Evolutionary conservation across 2,888 invertebrate genomes (phyloP).

Genomic region (Anthophora plumipes): DNA sequence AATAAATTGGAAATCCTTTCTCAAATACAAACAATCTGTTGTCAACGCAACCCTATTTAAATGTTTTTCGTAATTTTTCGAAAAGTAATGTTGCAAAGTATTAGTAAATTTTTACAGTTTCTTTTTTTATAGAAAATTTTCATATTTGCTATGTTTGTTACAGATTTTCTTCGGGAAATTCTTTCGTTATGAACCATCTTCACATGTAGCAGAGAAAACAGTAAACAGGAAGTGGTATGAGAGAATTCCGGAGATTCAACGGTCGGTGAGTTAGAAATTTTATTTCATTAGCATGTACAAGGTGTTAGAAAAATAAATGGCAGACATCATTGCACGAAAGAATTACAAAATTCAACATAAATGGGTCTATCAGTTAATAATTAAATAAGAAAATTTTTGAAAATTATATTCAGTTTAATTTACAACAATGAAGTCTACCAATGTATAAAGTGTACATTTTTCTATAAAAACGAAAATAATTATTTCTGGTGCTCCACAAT

Average conservation of each 20-base stretch:
- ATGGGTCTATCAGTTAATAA: too few species aligned
- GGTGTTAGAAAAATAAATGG: neutral
- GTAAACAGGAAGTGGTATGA: neutral
- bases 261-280: slow-evolving; percentile 8
- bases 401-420: too few species aligned
- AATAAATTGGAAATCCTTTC: neutral
- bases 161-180: neutral
- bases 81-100: neutral
- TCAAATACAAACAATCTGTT: neutral
- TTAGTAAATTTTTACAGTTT: neutral
- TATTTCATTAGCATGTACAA: neutral
- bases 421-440: too few species aligned
- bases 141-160: neutral
- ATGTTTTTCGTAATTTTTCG: neutral
- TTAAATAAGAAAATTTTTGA: too few species aligned
- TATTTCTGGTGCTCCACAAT: too few species aligned
- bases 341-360: too few species aligned
- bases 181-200: neutral
- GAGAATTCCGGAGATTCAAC: neutral
- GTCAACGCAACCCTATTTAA: neutral
- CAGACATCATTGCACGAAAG: neutral
- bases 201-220: neutral
- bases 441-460: too few species aligned
- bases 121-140: neutral
- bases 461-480: too few species aligned